Base-by-base conservation (phyloP, 2,113 vertebrate species). In the Pachycephala philippinensis region DNA sequence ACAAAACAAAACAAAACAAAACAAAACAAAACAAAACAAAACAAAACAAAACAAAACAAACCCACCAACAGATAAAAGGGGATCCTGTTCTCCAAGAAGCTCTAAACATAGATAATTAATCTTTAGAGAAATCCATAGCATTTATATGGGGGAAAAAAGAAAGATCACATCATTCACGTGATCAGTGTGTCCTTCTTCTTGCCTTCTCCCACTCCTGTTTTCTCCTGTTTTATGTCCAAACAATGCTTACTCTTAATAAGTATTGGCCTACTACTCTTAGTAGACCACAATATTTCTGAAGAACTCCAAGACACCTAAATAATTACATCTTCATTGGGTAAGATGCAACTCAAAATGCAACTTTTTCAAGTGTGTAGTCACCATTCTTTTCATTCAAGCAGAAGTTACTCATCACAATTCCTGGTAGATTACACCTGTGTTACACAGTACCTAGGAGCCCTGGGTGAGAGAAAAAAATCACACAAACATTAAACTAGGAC, bases 21-120 rank as follows among this genome's bases (percentile, higher is more conserved):
- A n/a, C n/a, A n/a, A n/a, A n/a, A n/a, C n/a, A n/a, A n/a, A n/a
- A n/a, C n/a, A n/a, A n/a, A n/a, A n/a, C n/a, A n/a, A n/a, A n/a
- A n/a, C n/a, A n/a, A n/a, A n/a, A n/a, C n/a, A n/a, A n/a, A n/a
- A n/a, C n/a, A n/a, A n/a, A n/a, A n/a, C n/a, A n/a, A n/a, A n/a
- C n/a, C n/a, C n/a, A n/a, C n/a, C n/a, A n/a, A n/a, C n/a, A 17
- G 11, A 5, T 13, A 30, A 35, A 30, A 33, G 8, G 3, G 1
- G 1, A 22, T 80, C 7, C 7, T 13, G 4, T 82, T 86, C 33
- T 42, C 31, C 33, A 70, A 54, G 39, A 11, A 59, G 5, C 22
- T 72, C 11, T n/a, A 78, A 86, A 74, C 37, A 57, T 4, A 7
- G 7, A n/a, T 53, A 57, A 63, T 52, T 39, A 71, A 37, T 54